These are phyloP conservation scores for Thysanoteuthis rhombus DNA, from an alignment of 2,888 invertebrate genomes.

Conservation along the genomic window DNA sequence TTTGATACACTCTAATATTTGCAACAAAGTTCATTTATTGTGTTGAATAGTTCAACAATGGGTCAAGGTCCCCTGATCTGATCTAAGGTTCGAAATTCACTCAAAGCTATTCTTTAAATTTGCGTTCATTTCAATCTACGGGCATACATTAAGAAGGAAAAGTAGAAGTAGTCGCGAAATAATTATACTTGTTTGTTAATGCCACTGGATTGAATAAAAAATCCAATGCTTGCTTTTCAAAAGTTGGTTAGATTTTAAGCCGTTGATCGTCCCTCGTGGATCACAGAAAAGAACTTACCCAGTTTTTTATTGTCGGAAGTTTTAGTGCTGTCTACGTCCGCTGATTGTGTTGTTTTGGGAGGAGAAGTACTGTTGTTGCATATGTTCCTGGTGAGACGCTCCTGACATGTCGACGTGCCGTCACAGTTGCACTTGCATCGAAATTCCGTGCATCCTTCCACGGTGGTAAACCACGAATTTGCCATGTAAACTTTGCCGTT, in stretches of 20 bases:
- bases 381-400: conserved; percentile 27
- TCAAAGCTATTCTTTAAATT: not conserved
- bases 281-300: not conserved
- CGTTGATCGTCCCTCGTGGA: not conserved
- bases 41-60: no score
- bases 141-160: not conserved
- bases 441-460: conserved; percentile 14
- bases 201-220: not conserved
- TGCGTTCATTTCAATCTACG: not conserved
- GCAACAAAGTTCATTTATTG: no score
- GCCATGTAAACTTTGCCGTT: not conserved
- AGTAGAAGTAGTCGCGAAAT: not conserved
- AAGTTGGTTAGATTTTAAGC: not conserved
- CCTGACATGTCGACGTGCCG: conserved; percentile 36
- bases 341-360: not conserved
- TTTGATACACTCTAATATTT: no score
- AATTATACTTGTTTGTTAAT: not conserved
- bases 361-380: not conserved
- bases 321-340: not conserved
- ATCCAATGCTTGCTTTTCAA: not conserved
- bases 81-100: not conserved
- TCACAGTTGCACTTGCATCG: conserved; percentile 28
- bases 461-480: not conserved
- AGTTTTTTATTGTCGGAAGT: not conserved
- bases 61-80: no score